Conservation (phyloP, 2,888 invertebrate species). For the Dynastes hyllus region DNA sequence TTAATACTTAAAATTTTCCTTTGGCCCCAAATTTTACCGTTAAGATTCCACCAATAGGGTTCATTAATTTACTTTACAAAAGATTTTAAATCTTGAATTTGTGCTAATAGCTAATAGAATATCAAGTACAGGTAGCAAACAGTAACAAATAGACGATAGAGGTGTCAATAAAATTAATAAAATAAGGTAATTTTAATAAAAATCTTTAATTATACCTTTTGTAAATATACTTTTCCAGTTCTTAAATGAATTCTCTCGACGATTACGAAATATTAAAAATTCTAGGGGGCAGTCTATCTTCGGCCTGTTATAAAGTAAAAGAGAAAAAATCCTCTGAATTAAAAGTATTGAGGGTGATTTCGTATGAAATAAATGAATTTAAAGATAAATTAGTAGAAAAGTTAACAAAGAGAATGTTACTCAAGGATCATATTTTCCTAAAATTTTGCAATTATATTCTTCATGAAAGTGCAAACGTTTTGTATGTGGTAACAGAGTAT, state of each 20-base stretch:
- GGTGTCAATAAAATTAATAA: too few relatives aligned
- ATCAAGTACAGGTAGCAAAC: too few relatives aligned
- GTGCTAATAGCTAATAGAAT: too few relatives aligned
- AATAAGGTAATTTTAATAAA: too few relatives aligned
- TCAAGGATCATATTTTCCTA: conserved; percentile 59
- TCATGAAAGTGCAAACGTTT: conserved; percentile 69
- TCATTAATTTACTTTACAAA: too few relatives aligned
- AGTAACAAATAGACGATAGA: too few relatives aligned
- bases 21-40: too few relatives aligned
- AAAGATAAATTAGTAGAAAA: conserved; percentile 67
- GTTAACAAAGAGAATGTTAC: conserved; percentile 62
- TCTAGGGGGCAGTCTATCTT: conserved; percentile 75
- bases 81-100: too few relatives aligned
- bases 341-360: conserved; percentile 78
- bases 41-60: too few relatives aligned
- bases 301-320: conserved; percentile 72
- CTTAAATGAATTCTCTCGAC: conserved; percentile 53
- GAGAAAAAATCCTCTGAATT: conserved; percentile 74
- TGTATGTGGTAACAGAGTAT: conserved; percentile 79
- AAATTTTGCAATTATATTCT: too few relatives aligned
- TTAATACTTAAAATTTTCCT: too few relatives aligned
- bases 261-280: conserved; percentile 76
- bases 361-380: conserved; percentile 73
- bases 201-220: too few relatives aligned
- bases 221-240: not conserved